Evolutionary conservation across 2,113 vertebrate genomes (phyloP).

Genomic region (Petaurus breviceps): DNA sequence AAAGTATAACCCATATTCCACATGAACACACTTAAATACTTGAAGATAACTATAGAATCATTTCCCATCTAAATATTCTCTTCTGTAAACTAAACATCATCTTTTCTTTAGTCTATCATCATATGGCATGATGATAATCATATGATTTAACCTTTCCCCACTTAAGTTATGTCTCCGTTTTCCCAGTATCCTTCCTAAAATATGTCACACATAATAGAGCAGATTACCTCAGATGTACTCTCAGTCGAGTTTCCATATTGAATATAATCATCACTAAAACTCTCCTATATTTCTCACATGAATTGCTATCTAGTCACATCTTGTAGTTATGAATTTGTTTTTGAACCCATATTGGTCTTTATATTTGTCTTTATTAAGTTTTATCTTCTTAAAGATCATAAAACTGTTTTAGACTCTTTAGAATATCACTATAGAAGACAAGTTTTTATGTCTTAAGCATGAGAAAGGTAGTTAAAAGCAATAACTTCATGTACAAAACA

Average conservation of each 20-base stretch:
- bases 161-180: background rate
- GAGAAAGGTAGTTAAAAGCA: background rate
- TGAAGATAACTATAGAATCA: background rate
- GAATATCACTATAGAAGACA: background rate
- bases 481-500: constrained; percentile 36
- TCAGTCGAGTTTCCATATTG: background rate
- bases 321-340: background rate
- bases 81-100: background rate
- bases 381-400: background rate
- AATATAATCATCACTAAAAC: background rate
- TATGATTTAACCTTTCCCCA: background rate
- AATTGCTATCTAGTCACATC: background rate
- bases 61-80: background rate
- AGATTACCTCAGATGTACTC: background rate
- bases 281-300: background rate
- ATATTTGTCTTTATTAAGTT: background rate
- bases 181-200: background rate
- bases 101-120: background rate
- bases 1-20: background rate
- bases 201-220: background rate
- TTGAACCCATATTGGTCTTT: background rate
- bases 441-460: background rate
- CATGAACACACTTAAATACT: background rate
- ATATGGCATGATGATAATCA: background rate
- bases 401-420: background rate